These are phyloP conservation scores for Synanthedon formicaeformis DNA, from an alignment of 2,888 invertebrate genomes.

Conservation along the genomic window DNA sequence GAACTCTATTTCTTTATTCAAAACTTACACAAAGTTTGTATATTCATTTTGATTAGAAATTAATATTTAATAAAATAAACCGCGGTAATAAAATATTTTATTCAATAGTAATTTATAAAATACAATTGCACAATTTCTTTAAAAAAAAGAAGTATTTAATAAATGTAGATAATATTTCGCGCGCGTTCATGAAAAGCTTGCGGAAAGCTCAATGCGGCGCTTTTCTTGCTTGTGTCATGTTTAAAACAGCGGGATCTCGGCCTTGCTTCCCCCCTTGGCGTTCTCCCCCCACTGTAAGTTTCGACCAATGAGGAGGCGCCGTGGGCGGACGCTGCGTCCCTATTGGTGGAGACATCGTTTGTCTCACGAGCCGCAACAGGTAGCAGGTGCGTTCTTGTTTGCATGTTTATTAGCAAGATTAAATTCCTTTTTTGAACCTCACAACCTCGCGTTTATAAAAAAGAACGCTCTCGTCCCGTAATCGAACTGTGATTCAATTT, in stretches of 20 bases:
- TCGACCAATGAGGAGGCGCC: slow-evolving; percentile 47
- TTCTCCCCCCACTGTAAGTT: slow-evolving; percentile 27
- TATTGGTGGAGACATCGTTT: slow-evolving; percentile 50
- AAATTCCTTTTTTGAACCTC: slow-evolving; percentile 56
- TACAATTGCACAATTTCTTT: neutral
- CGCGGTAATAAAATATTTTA: neutral
- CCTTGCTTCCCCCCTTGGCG: slow-evolving; percentile 31
- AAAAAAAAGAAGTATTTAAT: slow-evolving; percentile 4
- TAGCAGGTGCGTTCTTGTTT: slow-evolving; percentile 61
- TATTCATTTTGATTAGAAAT: neutral
- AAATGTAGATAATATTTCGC: slow-evolving; percentile 15
- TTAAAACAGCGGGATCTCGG: slow-evolving; percentile 38
- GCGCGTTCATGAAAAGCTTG: slow-evolving; percentile 57
- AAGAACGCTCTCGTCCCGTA: slow-evolving; percentile 32
- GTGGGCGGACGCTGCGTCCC: slow-evolving; percentile 56
- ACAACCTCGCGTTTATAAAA: slow-evolving; percentile 40
- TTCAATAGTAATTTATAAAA: neutral
- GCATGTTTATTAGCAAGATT: slow-evolving; percentile 69
- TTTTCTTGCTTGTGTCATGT: slow-evolving; percentile 64
- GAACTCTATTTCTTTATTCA: neutral
- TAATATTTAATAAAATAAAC: neutral
- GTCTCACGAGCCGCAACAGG: slow-evolving; percentile 70
- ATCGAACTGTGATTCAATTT: slow-evolving; percentile 44
- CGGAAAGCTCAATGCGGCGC: slow-evolving; percentile 65
- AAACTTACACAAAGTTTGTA: neutral